Evolutionary conservation across 2,888 invertebrate species (phyloP), one percentile per base, ranked within the genome.

Genomic region (Chalcosyrphus nemorum): DNA sequence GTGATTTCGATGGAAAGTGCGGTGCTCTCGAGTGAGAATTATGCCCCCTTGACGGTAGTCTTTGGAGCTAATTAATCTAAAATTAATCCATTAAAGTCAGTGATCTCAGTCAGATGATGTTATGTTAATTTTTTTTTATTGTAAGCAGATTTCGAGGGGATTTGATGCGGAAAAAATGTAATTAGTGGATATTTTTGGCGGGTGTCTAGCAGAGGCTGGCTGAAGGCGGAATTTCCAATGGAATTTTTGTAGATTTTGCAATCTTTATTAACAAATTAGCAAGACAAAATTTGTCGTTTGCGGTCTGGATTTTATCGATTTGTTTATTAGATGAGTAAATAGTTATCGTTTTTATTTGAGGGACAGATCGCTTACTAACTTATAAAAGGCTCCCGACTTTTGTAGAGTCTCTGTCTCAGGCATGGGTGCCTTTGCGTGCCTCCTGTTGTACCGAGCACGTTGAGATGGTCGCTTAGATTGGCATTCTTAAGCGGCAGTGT

Each of bases 61-160:
- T 52, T n/a, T 27, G 3, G 7, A 43, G 57, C 50, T 47, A 75
- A 75, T 75, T 75, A 75, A 38, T 41, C 57, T 57, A 47, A 75
- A 75, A 56, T 38, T 56, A 56, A 66, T 75, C 57, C 35, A 66
- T 66, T 75, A 56, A 57, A 45, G 56, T 41, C 66, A 47, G n/a
- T 65, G 65, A 56, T 75, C 56, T 63, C 13, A 24, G 72, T 52
- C 63, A 35, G 63, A 45, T 72, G 63, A 43, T 63, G 52, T 15
- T 29, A 21, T 38, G 32, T 52, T 52, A 24, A 50, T 50, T 47
- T 35, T 32, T 52, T 27, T 61, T 29, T 45, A 32, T 19, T 43
- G 29, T n/a, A 7, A 45, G 5, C 27, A 17, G n/a, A 45, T 43
- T 32, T n/a, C 17, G 9, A 43, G 19, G 11, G 45, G 61, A 61